These are phyloP conservation scores for Esox lucius DNA, from an alignment of 2,797 vertebrate species.

Conservation along the genomic window DNA sequence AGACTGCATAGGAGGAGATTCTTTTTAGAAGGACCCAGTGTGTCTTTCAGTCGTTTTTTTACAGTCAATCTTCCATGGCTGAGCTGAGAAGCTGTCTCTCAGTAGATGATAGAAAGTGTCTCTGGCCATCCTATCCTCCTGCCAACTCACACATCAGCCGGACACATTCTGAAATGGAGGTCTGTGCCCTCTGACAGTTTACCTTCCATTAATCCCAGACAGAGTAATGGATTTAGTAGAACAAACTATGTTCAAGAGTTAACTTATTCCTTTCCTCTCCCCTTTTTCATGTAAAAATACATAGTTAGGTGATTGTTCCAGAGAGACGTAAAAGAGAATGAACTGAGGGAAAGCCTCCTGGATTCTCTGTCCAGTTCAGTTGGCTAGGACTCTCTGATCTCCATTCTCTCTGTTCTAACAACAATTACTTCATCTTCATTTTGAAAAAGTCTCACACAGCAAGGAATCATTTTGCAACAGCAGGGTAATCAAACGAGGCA, in stretches of 20 bases:
- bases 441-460: no score
- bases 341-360: not conserved
- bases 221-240: not conserved
- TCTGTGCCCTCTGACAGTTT: not conserved
- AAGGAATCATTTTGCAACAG: no score
- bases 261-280: not conserved
- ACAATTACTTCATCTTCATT: not conserved
- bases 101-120: slow-evolving; percentile 39
- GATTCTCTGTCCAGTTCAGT: not conserved
- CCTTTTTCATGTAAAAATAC: not conserved
- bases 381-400: not conserved
- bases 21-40: not conserved
- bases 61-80: slow-evolving; percentile 45
- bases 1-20: not conserved
- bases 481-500: no score
- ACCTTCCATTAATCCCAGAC: not conserved
- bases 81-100: slow-evolving; percentile 43
- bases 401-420: not conserved
- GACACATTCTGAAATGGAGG: not conserved
- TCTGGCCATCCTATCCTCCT: slow-evolving; percentile 64
- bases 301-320: not conserved
- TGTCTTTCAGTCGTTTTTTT: slow-evolving; percentile 6
- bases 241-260: not conserved
- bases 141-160: slow-evolving; percentile 54
- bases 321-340: not conserved